Evolutionary conservation across 2,888 invertebrate genomes (phyloP), one percentile per base, ranked within the genome.

Genomic region (Ormyrus nitidulus): DNA sequence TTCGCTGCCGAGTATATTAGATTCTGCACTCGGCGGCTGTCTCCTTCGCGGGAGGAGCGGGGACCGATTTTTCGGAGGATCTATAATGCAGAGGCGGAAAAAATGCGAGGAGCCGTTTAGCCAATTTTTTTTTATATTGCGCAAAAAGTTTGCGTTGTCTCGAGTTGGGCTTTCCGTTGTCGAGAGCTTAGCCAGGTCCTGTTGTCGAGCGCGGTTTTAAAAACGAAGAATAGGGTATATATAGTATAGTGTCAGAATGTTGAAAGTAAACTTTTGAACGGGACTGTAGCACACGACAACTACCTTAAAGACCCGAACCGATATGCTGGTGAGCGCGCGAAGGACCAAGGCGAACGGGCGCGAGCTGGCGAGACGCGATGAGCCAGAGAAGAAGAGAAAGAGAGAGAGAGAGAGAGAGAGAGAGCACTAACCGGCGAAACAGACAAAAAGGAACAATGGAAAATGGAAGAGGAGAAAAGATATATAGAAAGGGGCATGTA

Each of bases 291-390:
- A 34, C 34, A 34, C 34, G 34, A 34, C 34, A 34, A 34, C 34
- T 34, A 59, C 68, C 70, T 61, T 53, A 58, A 64, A 34, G 19
- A 53, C 19, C 71, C 71, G 13, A 71, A 71, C 71, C 71, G 61
- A 71, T 71, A 71, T 71, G 58, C 54, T 58, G 49, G 54, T 44
- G 70, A 59, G 59, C 46, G 62, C 61, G 51, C 9, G 13, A 56
- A 56, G 48, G 65, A 74, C 59, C 70, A 70, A 70, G 70, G 59
- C 46, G 13, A 70, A 70, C 59, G 49, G 59, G 71, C 51, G 51
- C 59, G 61, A 61, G 68, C n/a, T 46, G n/a, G 44, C n/a, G 44
- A 44, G 54, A 44, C 34, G 53, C 44, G 51, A 51, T 61, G 71
- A 61, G 49, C n/a, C 34, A 13, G 34, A 46, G 10, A 11, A 59